Conservation (phyloP, 2,113 vertebrate species). For the Sisor rabdophorus region DNA sequence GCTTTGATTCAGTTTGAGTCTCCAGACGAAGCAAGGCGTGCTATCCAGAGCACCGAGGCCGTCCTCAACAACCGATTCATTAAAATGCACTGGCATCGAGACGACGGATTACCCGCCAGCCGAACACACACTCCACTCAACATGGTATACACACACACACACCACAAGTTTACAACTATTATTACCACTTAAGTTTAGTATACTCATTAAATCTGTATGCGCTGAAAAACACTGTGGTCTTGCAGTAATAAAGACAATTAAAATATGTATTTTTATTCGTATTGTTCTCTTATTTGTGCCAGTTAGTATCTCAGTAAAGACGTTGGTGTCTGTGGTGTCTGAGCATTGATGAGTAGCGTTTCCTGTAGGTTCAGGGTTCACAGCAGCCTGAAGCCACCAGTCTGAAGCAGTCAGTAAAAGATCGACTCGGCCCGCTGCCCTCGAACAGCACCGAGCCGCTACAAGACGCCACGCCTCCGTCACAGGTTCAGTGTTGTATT, state of each 20-base stretch:
- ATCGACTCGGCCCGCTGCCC: conserved; percentile 86
- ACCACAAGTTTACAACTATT: not conserved
- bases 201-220: not conserved
- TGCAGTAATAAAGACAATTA: no score
- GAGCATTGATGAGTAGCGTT: not conserved
- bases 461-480: conserved; percentile 71
- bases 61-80: conserved; percentile 96
- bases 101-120: conserved; percentile 62
- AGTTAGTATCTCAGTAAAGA: not conserved
- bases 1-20: conserved; percentile 93
- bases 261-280: no score
- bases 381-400: conserved; percentile 72
- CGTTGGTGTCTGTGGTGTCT: not conserved
- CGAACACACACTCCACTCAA: conserved; percentile 64
- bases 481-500: conserved; percentile 70
- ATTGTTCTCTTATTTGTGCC: no score
- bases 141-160: conserved; percentile 38
- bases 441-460: conserved; percentile 75
- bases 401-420: conserved; percentile 92
- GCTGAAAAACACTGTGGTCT: not conserved
- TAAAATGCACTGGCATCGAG: conserved; percentile 90
- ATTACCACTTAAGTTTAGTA: no score
- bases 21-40: conserved; percentile 86
- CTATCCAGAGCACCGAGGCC: conserved; percentile 92
- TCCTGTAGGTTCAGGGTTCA: conserved; percentile 56